phyloP scores from a whole-genome alignment of 1,140 invertebrate genomes.

The Chironomus striatipennis region DNA sequence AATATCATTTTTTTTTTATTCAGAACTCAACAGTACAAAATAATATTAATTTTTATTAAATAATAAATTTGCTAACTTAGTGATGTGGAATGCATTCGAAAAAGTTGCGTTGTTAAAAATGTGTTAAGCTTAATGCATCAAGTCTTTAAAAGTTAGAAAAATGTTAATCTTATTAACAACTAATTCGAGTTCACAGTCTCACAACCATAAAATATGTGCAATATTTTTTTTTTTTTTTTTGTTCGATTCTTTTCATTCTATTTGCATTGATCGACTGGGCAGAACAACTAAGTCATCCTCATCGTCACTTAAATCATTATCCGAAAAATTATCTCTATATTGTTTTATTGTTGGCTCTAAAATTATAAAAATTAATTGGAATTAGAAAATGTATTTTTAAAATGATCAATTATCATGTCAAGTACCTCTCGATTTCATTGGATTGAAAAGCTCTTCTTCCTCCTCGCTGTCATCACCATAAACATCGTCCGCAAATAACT shows the following conservation, averaged over 20 bases:
- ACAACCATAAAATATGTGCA: background rate
- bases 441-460: slow-evolving; percentile 17
- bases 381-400: background rate
- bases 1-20: too few species aligned
- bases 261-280: background rate
- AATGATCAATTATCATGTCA: background rate
- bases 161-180: background rate
- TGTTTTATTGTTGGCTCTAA: background rate
- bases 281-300: slow-evolving; percentile 3
- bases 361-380: background rate
- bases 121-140: too few species aligned
- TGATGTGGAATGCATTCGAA: too few species aligned
- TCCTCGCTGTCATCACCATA: slow-evolving; percentile 1
- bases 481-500: background rate
- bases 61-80: too few species aligned
- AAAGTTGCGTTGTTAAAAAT: too few species aligned
- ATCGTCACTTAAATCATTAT: background rate
- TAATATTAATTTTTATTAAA: too few species aligned
- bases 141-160: background rate
- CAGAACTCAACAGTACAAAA: too few species aligned
- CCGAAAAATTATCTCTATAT: background rate
- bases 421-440: background rate
- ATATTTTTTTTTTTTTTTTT: background rate
- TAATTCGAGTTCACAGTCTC: slow-evolving; percentile 5
- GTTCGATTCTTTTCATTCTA: background rate